Evolutionary conservation across 2,113 vertebrate species (phyloP), one percentile per base, ranked within the genome.

Genomic region (Clupea harengus): DNA sequence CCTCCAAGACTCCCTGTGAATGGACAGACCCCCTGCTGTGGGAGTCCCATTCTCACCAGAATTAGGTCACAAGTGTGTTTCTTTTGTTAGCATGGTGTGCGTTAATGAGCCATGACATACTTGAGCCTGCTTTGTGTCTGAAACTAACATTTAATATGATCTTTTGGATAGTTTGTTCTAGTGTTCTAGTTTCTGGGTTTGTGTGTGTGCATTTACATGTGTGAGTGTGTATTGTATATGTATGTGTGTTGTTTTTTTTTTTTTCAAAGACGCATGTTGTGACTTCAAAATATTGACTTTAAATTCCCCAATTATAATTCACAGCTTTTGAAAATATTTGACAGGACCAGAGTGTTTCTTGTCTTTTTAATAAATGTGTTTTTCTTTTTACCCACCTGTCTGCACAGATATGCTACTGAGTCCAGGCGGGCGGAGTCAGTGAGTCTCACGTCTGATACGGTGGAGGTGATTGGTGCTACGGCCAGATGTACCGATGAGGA

Each of bases 341-440:
- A 15, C 3, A 15, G n/a, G n/a, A 20, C 20, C 57, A 25, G 64
- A 67, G 64, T 67, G n/a, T 67, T 7, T 54, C 64, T 67, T 75
- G 28, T 28, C 9, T 75, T 7, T 25, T 18, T 6, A 57, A 47
- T 10, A 64, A 45, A 82, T 82, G 50, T 18, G 0, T 47, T 20
- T 81, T 87, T 85, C n/a, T 45, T 47, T 80, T 88, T 39, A 44
- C 54, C 52, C 82, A 18, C 18, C 80, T 50, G 75, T 82, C 18
- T 91, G 88, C 90, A 84, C 92, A 95, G 94, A 92, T 89, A 90
- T 85, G 91, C 93, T 85, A 86, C 92, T 78, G 94, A 95, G 86
- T 92, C 91, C 91, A 93, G 84, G 57, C 72, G 52, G 78, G 92
- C 92, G 85, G 93, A 94, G 82, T 90, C 89, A 86, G 83, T 90